A percentile compares a stretch with the other conserved stretches of the same genome.
phyloP scores from a whole-genome alignment of 2,797 vertebrate genomes.

The Muraenolepis orangiensis region DNA sequence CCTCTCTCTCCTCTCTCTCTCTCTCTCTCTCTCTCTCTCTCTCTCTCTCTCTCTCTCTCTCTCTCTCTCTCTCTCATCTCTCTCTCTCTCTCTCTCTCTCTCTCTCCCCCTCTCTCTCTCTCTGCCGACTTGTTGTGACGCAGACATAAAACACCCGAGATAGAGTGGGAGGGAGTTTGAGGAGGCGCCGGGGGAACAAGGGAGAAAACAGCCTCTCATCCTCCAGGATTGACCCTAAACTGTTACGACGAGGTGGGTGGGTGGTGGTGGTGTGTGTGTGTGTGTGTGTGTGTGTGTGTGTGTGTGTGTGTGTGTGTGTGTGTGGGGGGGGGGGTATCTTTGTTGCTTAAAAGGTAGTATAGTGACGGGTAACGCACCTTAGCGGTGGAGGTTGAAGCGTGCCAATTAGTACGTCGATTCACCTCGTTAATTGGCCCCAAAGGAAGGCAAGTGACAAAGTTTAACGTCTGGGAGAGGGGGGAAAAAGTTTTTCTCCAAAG shows the following conservation, averaged over 20 bases:
- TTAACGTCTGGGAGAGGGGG: constrained; percentile 21
- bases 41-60: constrained; percentile 51
- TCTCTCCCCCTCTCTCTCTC: constrained; percentile 49
- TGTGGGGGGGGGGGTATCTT: constrained; percentile 27
- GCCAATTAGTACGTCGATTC: constrained; percentile 68
- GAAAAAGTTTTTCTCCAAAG: not conserved
- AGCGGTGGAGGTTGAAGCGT: constrained; percentile 42
- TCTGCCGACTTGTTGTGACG: constrained; percentile 82
- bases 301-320: constrained; percentile 27
- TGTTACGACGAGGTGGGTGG: constrained; percentile 49
- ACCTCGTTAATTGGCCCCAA: constrained; percentile 60
- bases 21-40: constrained; percentile 65
- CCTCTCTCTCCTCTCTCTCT: constrained; percentile 63
- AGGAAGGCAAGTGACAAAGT: constrained; percentile 32
- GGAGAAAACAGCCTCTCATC: constrained; percentile 61
- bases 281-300: constrained; percentile 31
- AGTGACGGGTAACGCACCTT: constrained; percentile 20
- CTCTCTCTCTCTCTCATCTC: constrained; percentile 56
- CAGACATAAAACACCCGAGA: constrained; percentile 83
- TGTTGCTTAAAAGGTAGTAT: not conserved
- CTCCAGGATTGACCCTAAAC: constrained; percentile 64
- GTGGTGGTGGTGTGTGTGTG: constrained; percentile 46
- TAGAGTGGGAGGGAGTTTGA: constrained; percentile 71
- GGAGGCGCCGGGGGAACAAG: constrained; percentile 36
- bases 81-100: not conserved